Evolutionary conservation across 2,113 vertebrate species (phyloP).

Genomic region (Cyprinodon brontotheroides): DNA sequence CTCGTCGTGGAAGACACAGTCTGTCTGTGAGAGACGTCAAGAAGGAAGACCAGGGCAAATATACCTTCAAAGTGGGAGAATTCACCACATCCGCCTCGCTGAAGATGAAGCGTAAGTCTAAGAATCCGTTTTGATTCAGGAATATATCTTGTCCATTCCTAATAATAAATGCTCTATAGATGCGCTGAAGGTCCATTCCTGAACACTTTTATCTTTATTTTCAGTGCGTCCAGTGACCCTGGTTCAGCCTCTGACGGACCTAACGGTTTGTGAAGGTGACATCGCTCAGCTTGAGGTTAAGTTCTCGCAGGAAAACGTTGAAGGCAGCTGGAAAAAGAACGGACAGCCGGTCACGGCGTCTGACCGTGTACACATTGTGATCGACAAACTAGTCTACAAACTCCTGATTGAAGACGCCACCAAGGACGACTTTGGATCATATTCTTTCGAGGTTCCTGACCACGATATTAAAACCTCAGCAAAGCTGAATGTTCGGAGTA

Average conservation of each 20-base stretch:
- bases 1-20: conserved; percentile 90
- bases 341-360: conserved; percentile 85
- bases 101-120: conserved; percentile 93
- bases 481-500: conserved; percentile 88
- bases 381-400: conserved; percentile 92
- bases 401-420: conserved; percentile 92
- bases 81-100: conserved; percentile 87
- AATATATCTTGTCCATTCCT: not conserved
- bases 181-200: not conserved
- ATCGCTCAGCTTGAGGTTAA: conserved; percentile 95
- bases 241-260: conserved; percentile 90
- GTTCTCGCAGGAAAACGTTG: conserved; percentile 93
- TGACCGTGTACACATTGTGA: conserved; percentile 87
- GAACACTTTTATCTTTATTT: conserved; percentile 18
- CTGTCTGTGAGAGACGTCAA: conserved; percentile 93
- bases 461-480: conserved; percentile 88
- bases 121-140: not conserved
- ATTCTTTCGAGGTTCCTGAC: conserved; percentile 87
- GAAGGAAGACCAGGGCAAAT: conserved; percentile 96
- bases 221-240: conserved; percentile 91
- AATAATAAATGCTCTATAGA: not conserved
- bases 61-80: conserved; percentile 86
- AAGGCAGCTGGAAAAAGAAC: conserved; percentile 93
- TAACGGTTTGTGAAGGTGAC: conserved; percentile 96
- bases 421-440: conserved; percentile 87